These are phyloP conservation scores for Dissostichus mawsoni DNA, from an alignment of 2,113 vertebrate species.

Conservation along the genomic window DNA sequence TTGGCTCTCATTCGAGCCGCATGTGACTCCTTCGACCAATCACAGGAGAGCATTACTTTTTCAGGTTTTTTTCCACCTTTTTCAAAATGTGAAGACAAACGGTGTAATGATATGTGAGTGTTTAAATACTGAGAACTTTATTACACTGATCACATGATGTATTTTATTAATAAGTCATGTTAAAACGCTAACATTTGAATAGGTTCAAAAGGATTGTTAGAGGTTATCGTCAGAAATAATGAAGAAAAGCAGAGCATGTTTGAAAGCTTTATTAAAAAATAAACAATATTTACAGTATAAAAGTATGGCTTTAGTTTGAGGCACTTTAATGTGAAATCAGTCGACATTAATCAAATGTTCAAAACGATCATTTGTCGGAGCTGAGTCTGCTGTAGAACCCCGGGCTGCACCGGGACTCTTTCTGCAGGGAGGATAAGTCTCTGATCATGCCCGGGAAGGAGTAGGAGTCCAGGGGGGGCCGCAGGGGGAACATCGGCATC, in stretches of 20 bases:
- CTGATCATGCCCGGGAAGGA: constrained; percentile 86
- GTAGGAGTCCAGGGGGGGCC: constrained; percentile 83
- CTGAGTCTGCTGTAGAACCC: constrained; percentile 79
- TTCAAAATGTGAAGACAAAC: neutral
- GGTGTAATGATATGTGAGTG: too few relatives aligned
- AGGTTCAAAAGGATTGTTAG: neutral
- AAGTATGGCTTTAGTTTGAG: constrained; percentile 1
- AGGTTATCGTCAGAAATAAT: neutral
- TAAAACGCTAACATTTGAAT: too few relatives aligned
- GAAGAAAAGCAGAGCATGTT: neutral
- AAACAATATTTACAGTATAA: constrained; percentile 57
- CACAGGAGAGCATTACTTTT: neutral
- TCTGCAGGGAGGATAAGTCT: constrained; percentile 84
- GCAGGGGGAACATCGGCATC: constrained; percentile 87
- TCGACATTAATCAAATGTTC: too few relatives aligned
- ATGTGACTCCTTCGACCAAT: constrained; percentile 35
- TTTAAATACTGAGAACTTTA: too few relatives aligned
- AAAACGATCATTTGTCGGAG: constrained; percentile 75
- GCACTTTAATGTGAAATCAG: constrained; percentile 15
- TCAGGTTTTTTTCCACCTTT: neutral
- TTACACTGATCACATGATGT: too few relatives aligned
- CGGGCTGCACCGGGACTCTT: constrained; percentile 78
- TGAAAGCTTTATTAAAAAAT: constrained; percentile 63
- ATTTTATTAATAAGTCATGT: too few relatives aligned
- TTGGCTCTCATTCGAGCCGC: constrained; percentile 14